Evolutionary conservation across 1,140 invertebrate species (phyloP).

Genomic region (Bombus difficillimus): DNA sequence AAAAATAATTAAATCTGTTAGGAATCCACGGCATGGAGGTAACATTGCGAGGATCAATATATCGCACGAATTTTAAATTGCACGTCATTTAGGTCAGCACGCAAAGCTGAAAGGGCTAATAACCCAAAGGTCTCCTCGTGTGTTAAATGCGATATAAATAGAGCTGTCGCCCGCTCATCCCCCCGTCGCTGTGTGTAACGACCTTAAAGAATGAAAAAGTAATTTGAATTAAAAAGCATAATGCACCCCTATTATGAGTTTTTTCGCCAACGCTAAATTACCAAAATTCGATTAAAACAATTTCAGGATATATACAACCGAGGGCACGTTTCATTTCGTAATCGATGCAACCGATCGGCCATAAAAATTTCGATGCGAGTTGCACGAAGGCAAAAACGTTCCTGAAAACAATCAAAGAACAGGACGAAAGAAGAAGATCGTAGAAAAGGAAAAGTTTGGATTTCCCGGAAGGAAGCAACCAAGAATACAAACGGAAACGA

Average conservation of each 20-base stretch:
- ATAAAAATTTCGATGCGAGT: neutral
- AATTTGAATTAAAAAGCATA: conserved; percentile 1
- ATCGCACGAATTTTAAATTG: conserved; percentile 20
- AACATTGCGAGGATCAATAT: conserved; percentile 18
- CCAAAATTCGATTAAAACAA: neutral
- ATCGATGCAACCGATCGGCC: neutral
- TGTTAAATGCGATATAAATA: conserved; percentile 49
- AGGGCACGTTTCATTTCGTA: neutral
- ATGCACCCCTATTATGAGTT: neutral
- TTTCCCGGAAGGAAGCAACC: neutral
- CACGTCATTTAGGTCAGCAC: conserved; percentile 44
- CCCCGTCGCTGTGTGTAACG: conserved; percentile 2
- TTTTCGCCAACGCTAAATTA: neutral
- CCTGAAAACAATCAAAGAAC: neutral
- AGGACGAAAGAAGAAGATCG: neutral
- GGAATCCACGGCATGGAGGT: no score
- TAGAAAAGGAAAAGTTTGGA: neutral
- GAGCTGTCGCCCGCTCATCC: conserved; percentile 28
- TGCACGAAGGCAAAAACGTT: neutral
- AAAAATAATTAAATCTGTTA: conserved; percentile 23
- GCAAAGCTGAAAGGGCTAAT: conserved; percentile 47
- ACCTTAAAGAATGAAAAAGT: conserved; percentile 5
- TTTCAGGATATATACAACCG: neutral
- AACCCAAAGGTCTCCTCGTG: conserved; percentile 39
- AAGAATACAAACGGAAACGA: neutral